These are phyloP conservation scores for Nettapus auritus DNA, from an alignment of 2,113 vertebrate species.

Conservation along the genomic window DNA sequence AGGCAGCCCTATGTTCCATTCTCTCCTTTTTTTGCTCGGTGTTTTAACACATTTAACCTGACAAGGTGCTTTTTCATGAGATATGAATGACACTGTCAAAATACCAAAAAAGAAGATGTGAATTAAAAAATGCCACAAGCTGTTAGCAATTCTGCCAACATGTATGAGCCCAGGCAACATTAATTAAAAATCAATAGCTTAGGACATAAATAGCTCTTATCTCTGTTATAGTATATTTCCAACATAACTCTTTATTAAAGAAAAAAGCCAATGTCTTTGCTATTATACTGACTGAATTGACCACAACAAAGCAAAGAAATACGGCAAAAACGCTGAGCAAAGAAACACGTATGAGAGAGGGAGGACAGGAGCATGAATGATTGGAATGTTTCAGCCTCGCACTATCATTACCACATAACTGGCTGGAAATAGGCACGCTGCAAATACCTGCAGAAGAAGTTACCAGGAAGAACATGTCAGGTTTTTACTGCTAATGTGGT, in stretches of 20 bases:
- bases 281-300: conserved; percentile 74
- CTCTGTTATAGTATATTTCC: conserved; percentile 73
- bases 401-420: conserved; percentile 70
- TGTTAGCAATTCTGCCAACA: conserved; percentile 84
- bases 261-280: conserved; percentile 59
- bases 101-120: conserved; percentile 80
- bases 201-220: conserved; percentile 80
- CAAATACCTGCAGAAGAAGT: conserved; percentile 55
- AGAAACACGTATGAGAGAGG: conserved; percentile 67
- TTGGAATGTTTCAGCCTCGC: conserved; percentile 72
- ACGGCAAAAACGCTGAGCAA: conserved; percentile 50
- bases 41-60: conserved; percentile 86
- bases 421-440: conserved; percentile 55
- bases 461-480: conserved; percentile 60
- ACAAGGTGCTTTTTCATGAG: conserved; percentile 82
- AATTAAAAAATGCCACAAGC: conserved; percentile 84
- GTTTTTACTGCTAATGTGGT: conserved; percentile 37
- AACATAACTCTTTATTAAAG: conserved; percentile 73
- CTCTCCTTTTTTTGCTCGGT: conserved; percentile 69
- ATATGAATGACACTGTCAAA: conserved; percentile 85
- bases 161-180: conserved; percentile 78
- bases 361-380: conserved; percentile 72
- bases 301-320: conserved; percentile 75
- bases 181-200: conserved; percentile 86
- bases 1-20: conserved; percentile 81